phyloP scores from a whole-genome alignment of 2,113 vertebrate genomes.

The Syrrhaptes paradoxus region DNA sequence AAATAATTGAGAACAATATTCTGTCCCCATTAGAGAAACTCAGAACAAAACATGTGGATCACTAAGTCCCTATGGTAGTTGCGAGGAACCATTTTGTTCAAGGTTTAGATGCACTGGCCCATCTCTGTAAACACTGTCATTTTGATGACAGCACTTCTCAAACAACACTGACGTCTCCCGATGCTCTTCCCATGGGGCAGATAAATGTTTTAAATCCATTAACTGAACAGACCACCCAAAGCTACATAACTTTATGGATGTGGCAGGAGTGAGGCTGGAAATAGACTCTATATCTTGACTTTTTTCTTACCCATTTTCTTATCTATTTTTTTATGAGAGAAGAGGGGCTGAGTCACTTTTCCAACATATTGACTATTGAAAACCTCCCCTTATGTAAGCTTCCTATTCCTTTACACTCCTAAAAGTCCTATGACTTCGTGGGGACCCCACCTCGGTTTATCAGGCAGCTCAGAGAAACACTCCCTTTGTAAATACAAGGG shows the following conservation, averaged over 20 bases:
- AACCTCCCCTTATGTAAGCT: conserved; percentile 36
- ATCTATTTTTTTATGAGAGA: neutral
- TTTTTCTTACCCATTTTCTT: neutral
- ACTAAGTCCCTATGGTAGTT: neutral
- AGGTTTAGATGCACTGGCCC: neutral
- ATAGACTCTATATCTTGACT: neutral
- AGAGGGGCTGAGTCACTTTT: neutral
- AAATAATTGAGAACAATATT: neutral
- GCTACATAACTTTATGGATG: neutral
- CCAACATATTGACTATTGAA: neutral
- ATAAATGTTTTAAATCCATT: neutral
- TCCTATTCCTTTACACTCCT: neutral
- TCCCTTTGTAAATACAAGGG: conserved; percentile 39
- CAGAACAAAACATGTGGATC: neutral
- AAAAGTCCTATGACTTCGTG: neutral
- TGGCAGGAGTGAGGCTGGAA: neutral
- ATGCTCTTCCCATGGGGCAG: neutral
- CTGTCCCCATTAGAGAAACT: neutral
- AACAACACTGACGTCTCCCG: neutral
- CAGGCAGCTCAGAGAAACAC: conserved; percentile 10
- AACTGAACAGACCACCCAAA: neutral
- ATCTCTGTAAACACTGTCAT: neutral
- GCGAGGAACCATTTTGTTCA: neutral
- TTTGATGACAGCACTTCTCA: neutral
- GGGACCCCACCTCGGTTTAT: neutral